phyloP scores from a whole-genome alignment of 2,888 invertebrate species.

The Monochamus alternatus region DNA sequence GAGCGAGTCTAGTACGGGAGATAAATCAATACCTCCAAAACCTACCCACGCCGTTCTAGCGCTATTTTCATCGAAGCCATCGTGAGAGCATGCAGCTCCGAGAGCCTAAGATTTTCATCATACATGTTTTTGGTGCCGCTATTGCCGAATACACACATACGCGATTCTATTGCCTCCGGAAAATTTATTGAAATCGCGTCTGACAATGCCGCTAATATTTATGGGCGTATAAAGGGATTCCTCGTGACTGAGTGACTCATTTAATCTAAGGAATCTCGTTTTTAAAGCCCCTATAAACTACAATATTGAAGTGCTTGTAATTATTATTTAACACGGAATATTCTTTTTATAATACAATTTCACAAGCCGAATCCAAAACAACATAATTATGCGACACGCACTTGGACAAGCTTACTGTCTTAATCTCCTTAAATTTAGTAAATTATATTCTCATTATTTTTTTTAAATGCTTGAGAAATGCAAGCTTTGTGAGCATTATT shows the following conservation, averaged over 20 bases:
- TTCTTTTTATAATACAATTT: no score
- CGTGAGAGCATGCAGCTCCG: constrained; percentile 17
- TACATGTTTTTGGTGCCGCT: constrained; percentile 10
- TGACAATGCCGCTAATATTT: not conserved
- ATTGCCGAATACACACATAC: not conserved
- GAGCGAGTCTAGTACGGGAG: constrained; percentile 37
- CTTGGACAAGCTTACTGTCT: no score
- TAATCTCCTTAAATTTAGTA: no score
- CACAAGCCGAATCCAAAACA: no score
- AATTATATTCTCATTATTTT: no score
- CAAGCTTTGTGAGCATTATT: no score
- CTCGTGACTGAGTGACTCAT: not conserved
- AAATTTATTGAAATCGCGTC: not conserved
- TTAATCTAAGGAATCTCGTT: not conserved
- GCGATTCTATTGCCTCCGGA: not conserved
- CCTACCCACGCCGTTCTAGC: constrained; percentile 40
- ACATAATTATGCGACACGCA: no score
- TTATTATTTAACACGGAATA: no score
- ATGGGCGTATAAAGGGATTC: not conserved
- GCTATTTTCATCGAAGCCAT: constrained; percentile 40
- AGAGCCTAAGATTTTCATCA: constrained; percentile 30
- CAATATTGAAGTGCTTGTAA: not conserved
- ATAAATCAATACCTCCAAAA: constrained; percentile 44
- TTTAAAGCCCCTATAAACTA: not conserved
- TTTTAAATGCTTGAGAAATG: no score